A percentile compares a stretch with the other conserved stretches of the same genome.
Evolutionary conservation across 2,797 vertebrate species (phyloP).

Genomic region (Eospalax fontanierii): DNA sequence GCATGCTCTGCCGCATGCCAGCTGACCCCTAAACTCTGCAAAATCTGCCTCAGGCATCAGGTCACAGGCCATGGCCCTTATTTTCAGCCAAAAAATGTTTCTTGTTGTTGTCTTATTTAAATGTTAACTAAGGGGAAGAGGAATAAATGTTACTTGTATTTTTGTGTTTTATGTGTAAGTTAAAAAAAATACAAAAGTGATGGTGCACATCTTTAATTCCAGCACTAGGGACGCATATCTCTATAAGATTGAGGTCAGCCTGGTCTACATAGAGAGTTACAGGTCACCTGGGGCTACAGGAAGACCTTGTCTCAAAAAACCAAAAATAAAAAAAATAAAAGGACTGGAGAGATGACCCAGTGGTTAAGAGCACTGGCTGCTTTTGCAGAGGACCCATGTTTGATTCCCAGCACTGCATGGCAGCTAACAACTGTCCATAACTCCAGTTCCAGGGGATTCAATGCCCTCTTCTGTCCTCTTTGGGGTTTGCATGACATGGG

Average conservation of each 20-base stretch:
- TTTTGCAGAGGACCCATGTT: too few relatives aligned
- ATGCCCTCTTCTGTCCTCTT: too few relatives aligned
- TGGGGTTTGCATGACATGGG: too few relatives aligned
- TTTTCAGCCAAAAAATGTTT: not conserved
- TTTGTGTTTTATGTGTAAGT: constrained; percentile 16
- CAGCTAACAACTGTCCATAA: too few relatives aligned
- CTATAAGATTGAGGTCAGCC: not conserved
- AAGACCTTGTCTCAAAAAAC: not conserved
- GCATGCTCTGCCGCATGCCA: too few relatives aligned
- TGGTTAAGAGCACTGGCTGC: too few relatives aligned
- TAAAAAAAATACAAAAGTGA: not conserved
- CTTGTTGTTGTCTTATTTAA: constrained; percentile 13
- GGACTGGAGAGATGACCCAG: too few relatives aligned
- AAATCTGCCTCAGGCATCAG: not conserved
- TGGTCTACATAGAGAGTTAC: not conserved
- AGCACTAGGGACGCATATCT: too few relatives aligned
- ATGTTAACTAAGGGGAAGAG: constrained; percentile 11
- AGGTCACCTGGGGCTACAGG: not conserved
- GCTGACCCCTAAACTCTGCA: not conserved
- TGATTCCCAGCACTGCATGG: too few relatives aligned
- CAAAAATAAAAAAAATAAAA: not conserved
- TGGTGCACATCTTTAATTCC: too few relatives aligned
- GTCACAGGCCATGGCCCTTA: not conserved
- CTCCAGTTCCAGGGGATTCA: too few relatives aligned
- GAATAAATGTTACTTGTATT: constrained; percentile 33